Conservation (phyloP, 2,888 invertebrate species). For the Parnassius smintheus region DNA sequence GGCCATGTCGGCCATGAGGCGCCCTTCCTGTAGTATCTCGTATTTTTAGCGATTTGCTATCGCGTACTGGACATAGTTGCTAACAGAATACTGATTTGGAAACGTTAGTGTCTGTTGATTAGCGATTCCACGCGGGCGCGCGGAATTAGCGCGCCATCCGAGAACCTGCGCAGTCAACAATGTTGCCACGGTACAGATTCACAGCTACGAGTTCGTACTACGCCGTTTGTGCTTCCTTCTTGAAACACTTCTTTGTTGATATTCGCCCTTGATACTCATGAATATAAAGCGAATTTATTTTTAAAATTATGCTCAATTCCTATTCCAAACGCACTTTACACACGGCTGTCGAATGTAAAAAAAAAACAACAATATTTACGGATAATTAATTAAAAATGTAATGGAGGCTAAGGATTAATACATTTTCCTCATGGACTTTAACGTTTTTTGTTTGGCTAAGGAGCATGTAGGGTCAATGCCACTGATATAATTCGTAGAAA, state of each 20-base stretch:
- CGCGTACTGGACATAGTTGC: conserved; percentile 46
- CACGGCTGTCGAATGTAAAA: conserved; percentile 12
- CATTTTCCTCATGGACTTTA: conserved; percentile 52
- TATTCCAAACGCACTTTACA: conserved; percentile 38
- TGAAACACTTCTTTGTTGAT: conserved; percentile 7
- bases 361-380: conserved; percentile 6
- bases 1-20: conserved; percentile 64
- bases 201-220: conserved; percentile 18
- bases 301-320: conserved; percentile 34
- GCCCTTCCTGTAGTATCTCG: conserved; percentile 63
- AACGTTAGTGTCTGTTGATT: conserved; percentile 47
- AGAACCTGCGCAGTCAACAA: conserved; percentile 49
- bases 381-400: conserved; percentile 41
- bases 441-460: conserved; percentile 35
- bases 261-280: conserved; percentile 30
- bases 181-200: conserved; percentile 11
- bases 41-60: conserved; percentile 77
- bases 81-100: conserved; percentile 67
- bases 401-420: conserved; percentile 34
- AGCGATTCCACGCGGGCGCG: conserved; percentile 65
- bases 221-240: conserved; percentile 46
- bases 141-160: conserved; percentile 75
- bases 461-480: conserved; percentile 44
- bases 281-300: conserved; percentile 40
- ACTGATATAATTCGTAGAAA: conserved; percentile 42